phyloP scores from a whole-genome alignment of 2,113 vertebrate species.

The Pseudorhombus dupliciocellatus region DNA sequence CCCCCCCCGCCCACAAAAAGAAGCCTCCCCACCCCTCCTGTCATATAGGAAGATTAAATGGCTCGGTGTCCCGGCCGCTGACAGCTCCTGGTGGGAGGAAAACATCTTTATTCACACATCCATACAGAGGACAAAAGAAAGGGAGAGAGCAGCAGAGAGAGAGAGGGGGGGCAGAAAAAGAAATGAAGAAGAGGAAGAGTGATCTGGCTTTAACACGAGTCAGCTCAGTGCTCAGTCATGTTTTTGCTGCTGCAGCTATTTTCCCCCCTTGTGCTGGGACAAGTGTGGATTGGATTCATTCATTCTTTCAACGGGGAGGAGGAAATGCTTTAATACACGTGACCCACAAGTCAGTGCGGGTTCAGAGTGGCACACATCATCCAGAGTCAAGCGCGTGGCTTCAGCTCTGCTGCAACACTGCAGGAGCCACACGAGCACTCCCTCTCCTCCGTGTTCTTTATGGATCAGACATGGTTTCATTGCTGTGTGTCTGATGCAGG shows the following conservation, averaged over 20 bases:
- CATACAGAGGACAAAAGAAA: slow-evolving; percentile 62
- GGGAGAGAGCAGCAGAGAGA: slow-evolving; percentile 4
- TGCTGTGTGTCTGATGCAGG: slow-evolving; percentile 17
- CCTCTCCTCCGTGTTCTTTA: no score
- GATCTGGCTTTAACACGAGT: slow-evolving; percentile 58
- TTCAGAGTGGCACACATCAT: background rate
- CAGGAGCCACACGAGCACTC: background rate
- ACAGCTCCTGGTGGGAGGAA: slow-evolving; percentile 66
- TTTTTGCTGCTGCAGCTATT: slow-evolving; percentile 75
- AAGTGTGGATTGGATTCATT: slow-evolving; percentile 54
- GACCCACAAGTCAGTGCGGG: background rate
- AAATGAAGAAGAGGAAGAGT: slow-evolving; percentile 32
- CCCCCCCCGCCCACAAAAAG: background rate
- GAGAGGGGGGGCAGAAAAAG: slow-evolving; percentile 14
- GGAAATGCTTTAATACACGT: slow-evolving; percentile 20
- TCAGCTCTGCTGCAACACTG: no score
- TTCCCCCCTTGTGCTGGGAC: slow-evolving; percentile 21
- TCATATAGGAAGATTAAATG: slow-evolving; percentile 76
- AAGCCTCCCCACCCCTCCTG: slow-evolving; percentile 26
- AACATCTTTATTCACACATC: slow-evolving; percentile 76
- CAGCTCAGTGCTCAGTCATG: slow-evolving; percentile 47
- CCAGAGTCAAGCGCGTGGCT: background rate
- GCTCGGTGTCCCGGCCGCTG: slow-evolving; percentile 68
- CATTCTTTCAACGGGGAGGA: slow-evolving; percentile 40
- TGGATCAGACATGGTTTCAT: background rate